Base-by-base conservation (phyloP, 2,113 vertebrate species). In the Condylura cristata region DNA sequence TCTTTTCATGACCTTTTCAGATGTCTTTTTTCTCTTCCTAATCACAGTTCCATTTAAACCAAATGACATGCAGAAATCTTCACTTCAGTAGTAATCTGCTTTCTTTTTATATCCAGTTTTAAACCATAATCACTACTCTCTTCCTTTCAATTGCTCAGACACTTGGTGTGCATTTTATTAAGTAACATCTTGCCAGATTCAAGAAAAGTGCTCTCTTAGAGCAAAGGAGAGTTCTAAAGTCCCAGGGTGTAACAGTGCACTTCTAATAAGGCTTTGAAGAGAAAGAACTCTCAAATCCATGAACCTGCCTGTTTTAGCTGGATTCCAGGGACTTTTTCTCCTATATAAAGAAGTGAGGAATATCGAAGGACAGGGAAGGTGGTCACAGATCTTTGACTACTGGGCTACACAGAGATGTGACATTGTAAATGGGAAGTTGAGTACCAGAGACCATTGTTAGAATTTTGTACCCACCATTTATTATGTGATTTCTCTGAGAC, bases 21-120 rank as follows among this genome's bases (percentile, higher is more conserved):
- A 84, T 60, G 76, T 91, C 94, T 92, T 90, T 93, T 86, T 83
- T 89, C 56, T 91, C 68, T 91, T 90, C 39, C 93, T 93, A 94
- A 97, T 96, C 96, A 93, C 68, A 85, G 84, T 94, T 96, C 95
- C 95, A 95, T 96, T 97, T 96, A 96, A 94, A 91, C 39, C 34
- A 88, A 94, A 93, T 94, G 89, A 91, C 89, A 93, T 95, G 85
- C 71, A 96, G 93, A 93, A 96, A 90, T 95, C 72, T 28, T 93
- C 91, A 94, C 76, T 94, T 90, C 60, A 56, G 56, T 91, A 68
- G 89, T 93, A 97, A 96, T 96, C 94, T 93, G 61, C 92, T 94
- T 89, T 94, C 95, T 95, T 96, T 96, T 96, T 92, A 96, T 89
- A 96, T 80, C 86, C 71, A 74, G 44, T 90, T 93, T 91, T 91